Evolutionary conservation across 2,888 invertebrate species (phyloP), one percentile per base, ranked within the genome.

Genomic region (Rhingia rostrata): DNA sequence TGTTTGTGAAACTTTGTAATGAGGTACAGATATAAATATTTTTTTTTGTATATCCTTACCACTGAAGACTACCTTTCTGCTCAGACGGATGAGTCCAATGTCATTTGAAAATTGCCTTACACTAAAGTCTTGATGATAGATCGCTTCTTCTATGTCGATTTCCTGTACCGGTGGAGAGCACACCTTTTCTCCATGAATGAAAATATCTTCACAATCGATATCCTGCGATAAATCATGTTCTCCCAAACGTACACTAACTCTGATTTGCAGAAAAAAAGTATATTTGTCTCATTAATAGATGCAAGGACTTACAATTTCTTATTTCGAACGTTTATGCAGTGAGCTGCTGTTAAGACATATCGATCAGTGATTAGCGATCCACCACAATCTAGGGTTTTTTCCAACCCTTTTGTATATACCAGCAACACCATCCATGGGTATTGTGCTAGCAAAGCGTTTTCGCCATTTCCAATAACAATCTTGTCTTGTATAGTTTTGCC

Each of bases 391-490:
- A 92, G 86, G 14, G 54, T 37, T 6, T 32, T 12, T 79, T 91
- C 88, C 9, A 43, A 9, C 1, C 41, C 51, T 9, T 63, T 60
- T 6, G 14, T n/a, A 87, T 95, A 95, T 0, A 93, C 93, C 10
- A 95, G 88, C 0, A 95, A 91, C 0, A 94, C 94, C 95, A 95
- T 95, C 95, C 95, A 95, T 0, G 95, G 95, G 91, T 93, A 94
- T 88, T 95, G 94, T 64, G 92, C 93, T 2, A 95, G 88, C 0
- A 90, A 89, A 0, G 95, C 94, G 83, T 92, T 91, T 61, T 93
- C 92, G 0, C 95, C 95, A 7, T 93, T 93, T 22, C 93, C 90
- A 70, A 95, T 93, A 2, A 30, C 3, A 3, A 33, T n/a, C 87
- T 93, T 93, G 58, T 93, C 92, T 88, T 12, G 92, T 92, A 3